These are phyloP conservation scores for Crossoptilon crossoptilon DNA, from an alignment of 2,797 vertebrate species.

Conservation along the genomic window DNA sequence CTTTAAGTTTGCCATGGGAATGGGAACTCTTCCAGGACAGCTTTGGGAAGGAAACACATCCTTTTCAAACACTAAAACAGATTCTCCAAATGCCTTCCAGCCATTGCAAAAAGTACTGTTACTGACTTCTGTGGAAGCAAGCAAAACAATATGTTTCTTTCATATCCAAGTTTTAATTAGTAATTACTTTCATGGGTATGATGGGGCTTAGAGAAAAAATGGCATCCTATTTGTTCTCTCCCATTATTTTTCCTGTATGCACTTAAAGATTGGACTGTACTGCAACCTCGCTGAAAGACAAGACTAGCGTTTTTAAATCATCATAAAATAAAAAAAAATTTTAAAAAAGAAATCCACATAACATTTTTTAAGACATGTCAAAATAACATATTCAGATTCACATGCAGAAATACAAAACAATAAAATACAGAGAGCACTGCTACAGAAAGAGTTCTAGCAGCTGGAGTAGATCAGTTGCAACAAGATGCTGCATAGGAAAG, in stretches of 20 bases:
- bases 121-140: not conserved
- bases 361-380: not conserved
- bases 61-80: not conserved
- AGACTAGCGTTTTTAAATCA: not conserved
- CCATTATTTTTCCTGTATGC: not conserved
- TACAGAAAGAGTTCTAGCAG: not conserved
- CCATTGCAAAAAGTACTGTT: not conserved
- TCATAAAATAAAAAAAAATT: not conserved
- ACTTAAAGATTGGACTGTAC: not conserved
- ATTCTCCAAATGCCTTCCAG: conserved; percentile 11
- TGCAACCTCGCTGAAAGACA: not conserved
- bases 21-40: not conserved
- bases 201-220: not conserved
- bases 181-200: not conserved
- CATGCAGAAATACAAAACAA: not conserved
- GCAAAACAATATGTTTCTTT: not conserved
- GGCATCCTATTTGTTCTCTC: not conserved
- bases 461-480: not conserved
- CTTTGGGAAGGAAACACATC: not conserved
- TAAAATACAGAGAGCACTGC: not conserved
- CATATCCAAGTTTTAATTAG: conserved; percentile 4
- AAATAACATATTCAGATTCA: not conserved
- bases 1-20: not conserved
- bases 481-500: not conserved
- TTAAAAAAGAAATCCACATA: not conserved